phyloP scores from a whole-genome alignment of 2,113 vertebrate genomes.

The Clinocottus analis region DNA sequence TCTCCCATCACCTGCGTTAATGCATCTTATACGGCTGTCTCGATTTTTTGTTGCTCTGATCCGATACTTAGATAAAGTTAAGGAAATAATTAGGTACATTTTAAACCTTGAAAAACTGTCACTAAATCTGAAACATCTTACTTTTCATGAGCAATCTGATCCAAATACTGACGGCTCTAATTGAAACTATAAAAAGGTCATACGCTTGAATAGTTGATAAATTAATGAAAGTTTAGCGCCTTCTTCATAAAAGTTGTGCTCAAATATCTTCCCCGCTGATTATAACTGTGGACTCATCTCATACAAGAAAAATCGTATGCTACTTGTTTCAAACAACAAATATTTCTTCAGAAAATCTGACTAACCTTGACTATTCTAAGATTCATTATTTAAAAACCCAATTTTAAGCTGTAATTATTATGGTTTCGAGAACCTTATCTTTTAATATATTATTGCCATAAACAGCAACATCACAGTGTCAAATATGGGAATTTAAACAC shows the following conservation, averaged over 20 bases:
- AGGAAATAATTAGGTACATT: neutral
- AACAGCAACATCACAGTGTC: neutral
- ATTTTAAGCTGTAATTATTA: neutral
- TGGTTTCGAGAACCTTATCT: constrained; percentile 6
- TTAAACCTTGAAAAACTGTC: neutral
- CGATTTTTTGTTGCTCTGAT: neutral
- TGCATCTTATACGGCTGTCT: neutral
- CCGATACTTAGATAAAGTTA: neutral
- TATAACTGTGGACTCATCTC: neutral
- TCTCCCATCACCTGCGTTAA: neutral
- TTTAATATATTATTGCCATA: neutral
- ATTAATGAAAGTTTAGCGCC: neutral
- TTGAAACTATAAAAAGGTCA: neutral
- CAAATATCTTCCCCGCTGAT: neutral
- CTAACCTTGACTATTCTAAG: neutral
- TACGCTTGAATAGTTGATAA: neutral
- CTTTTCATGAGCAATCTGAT: neutral
- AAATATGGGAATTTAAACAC: neutral
- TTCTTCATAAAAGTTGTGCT: neutral
- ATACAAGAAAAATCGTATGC: neutral
- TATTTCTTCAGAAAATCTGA: constrained; percentile 12
- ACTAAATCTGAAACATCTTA: neutral
- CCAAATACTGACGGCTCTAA: neutral
- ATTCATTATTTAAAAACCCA: neutral
- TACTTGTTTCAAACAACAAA: neutral